Conservation (phyloP, 2,797 vertebrate species). For the Coregonus ussuriensis region DNA sequence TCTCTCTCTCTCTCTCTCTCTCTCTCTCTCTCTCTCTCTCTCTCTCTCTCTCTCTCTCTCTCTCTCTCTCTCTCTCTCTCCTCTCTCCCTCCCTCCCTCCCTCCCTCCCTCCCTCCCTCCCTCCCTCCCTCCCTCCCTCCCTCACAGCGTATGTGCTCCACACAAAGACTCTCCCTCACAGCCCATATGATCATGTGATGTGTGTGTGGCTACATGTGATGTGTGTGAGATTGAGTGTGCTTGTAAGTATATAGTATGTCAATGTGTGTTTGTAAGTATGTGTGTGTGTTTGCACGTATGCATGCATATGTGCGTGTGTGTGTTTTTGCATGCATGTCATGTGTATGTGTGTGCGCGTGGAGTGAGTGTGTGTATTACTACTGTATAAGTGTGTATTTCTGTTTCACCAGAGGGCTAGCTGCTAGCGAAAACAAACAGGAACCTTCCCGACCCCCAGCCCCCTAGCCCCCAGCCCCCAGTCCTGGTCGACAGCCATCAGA, state of each 20-base stretch:
- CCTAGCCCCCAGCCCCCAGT: constrained; percentile 55
- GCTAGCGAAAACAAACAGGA: constrained; percentile 78
- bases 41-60: too few species aligned
- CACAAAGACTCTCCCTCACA: neutral
- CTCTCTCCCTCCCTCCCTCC: too few species aligned
- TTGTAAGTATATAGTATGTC: constrained; percentile 11
- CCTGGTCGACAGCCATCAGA: constrained; percentile 52
- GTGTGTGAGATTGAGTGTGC: constrained; percentile 36
- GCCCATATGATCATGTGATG: constrained; percentile 38
- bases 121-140: too few species aligned
- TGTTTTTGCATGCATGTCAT: constrained; percentile 22
- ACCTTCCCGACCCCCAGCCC: constrained; percentile 72
- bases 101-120: too few species aligned
- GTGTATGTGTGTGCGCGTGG: constrained; percentile 18
- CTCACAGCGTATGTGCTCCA: neutral
- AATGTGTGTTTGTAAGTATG: constrained; percentile 23
- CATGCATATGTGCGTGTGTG: constrained; percentile 8
- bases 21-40: neutral
- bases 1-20: neutral
- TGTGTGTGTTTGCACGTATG: neutral
- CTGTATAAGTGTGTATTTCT: constrained; percentile 14
- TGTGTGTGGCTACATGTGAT: neutral
- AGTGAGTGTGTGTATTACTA: constrained; percentile 22
- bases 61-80: too few species aligned
- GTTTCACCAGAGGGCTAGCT: constrained; percentile 41